Evolutionary conservation across 1,140 invertebrate species (phyloP), one percentile per base, ranked within the genome.

Genomic region (Nasonia vitripennis): DNA sequence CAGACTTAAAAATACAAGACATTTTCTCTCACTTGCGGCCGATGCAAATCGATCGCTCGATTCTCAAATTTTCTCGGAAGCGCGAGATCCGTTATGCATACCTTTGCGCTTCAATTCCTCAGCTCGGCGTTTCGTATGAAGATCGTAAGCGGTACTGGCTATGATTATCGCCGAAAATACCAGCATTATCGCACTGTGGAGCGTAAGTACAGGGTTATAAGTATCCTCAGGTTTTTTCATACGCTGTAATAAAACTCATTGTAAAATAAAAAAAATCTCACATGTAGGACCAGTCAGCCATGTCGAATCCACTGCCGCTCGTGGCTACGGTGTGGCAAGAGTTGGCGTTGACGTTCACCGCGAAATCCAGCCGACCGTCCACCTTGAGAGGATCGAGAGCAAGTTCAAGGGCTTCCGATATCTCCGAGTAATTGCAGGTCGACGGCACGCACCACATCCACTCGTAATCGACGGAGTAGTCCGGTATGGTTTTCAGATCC

Each of bases 391-490:
- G 87, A 71, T 90, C 89, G 41, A 92, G 84, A n/a, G 82, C 87
- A 45, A 88, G 27, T 68, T 90, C 88, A 17, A 91, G 31, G 20
- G 88, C 86, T 45, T 89, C 86, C 14, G 78, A 83, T 27, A 92
- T 83, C 12, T 92, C 90, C 20, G 83, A 78, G 12, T 87, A 55
- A 31, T 87, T 90, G 83, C 91, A 92, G 34, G 86, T 89, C 0
- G 91, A 91, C 4, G 91, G 91, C 9, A 91, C 87, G 70, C 91
- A 92, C 90, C 88, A 91, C 83, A 89, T 87, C 91, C 90, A 91
- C 27, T 89, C 89, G 86, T 91, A 92, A 1, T 84, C 45, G 0
- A 88, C 79, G 10, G 91, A 85, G 5, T 73, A 41, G 37, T 78
- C 0, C 87, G 88, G 2, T 73, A 87, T 0, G 11, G 88, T 88